Percentiles rank a stretch among this genome's conserved stretches.
Evolutionary conservation across 2,888 invertebrate genomes (phyloP).

Genomic region (Philonicus albiceps): DNA sequence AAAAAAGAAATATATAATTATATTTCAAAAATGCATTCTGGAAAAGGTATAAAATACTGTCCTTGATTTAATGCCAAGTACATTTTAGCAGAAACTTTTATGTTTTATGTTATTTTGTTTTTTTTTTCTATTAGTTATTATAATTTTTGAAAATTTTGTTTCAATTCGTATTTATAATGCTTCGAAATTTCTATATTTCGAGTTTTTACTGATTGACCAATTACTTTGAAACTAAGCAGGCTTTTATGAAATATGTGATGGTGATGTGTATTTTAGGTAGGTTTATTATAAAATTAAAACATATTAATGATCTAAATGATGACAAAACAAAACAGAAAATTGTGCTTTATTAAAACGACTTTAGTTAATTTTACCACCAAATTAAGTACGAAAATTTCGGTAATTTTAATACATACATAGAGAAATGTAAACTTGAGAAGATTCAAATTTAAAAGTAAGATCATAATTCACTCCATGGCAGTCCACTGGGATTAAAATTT

Average conservation of each 20-base stretch:
- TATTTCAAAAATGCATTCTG: constrained; percentile 34
- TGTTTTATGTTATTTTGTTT: not conserved
- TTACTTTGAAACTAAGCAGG: not conserved
- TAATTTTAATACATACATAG: no score
- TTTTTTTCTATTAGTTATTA: not conserved
- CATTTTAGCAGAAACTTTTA: not conserved
- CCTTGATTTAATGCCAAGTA: constrained; percentile 15
- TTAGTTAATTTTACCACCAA: no score
- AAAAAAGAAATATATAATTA: constrained; percentile 19
- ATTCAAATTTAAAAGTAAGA: not conserved
- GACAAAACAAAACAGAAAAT: not conserved
- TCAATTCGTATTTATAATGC: not conserved
- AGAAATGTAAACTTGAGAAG: no score
- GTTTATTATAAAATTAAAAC: no score
- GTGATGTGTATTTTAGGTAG: not conserved
- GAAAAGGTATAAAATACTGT: constrained; percentile 46
- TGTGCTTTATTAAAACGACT: not conserved
- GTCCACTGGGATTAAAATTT: not conserved
- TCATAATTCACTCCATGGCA: not conserved
- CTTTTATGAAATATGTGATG: not conserved
- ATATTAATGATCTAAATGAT: not conserved
- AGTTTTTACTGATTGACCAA: not conserved
- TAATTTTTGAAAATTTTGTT: not conserved
- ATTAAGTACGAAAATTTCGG: no score
- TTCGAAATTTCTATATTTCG: not conserved